Percentiles rank a stretch among this genome's conserved stretches.
Evolutionary conservation across 2,888 invertebrate species (phyloP).

Genomic region (Dinocampus coccinellae): DNA sequence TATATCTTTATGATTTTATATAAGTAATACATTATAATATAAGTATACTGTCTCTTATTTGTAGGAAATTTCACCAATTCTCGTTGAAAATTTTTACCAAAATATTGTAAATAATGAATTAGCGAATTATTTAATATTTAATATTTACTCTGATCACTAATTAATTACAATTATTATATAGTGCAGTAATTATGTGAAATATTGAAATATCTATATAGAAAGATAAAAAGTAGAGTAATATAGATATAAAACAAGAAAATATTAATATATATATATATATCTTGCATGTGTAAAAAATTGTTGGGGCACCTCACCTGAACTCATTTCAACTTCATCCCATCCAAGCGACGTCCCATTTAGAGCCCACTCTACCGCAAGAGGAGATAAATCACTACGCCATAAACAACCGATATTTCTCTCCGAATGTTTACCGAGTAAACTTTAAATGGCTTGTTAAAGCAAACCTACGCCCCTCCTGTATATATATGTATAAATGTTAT

Average conservation of each 20-base stretch:
- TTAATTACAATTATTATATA: too few species aligned
- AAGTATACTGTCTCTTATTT: too few species aligned
- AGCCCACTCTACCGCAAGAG: constrained; percentile 53
- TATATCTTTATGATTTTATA: too few species aligned
- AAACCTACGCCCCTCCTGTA: constrained; percentile 63
- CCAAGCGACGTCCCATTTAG: constrained; percentile 32
- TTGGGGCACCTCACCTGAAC: constrained; percentile 50
- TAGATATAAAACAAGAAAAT: constrained; percentile 42
- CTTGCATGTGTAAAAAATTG: constrained; percentile 33
- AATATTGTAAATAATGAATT: too few species aligned
- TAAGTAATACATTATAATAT: too few species aligned
- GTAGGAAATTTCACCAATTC: too few species aligned
- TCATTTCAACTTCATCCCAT: constrained; percentile 54
- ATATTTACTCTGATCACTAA: too few species aligned
- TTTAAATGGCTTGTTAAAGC: constrained; percentile 70
- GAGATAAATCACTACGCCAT: constrained; percentile 68
- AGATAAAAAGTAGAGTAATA: constrained; percentile 14
- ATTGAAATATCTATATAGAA: too few species aligned
- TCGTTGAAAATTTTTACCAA: too few species aligned
- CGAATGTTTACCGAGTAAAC: constrained; percentile 69
- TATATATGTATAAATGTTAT: neutral
- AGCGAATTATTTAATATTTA: too few species aligned
- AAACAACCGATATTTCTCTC: constrained; percentile 69
- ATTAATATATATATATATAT: too few species aligned
- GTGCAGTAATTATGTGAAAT: too few species aligned